Conservation (phyloP, 1,140 invertebrate genomes). For the Drosophila takahashii region DNA sequence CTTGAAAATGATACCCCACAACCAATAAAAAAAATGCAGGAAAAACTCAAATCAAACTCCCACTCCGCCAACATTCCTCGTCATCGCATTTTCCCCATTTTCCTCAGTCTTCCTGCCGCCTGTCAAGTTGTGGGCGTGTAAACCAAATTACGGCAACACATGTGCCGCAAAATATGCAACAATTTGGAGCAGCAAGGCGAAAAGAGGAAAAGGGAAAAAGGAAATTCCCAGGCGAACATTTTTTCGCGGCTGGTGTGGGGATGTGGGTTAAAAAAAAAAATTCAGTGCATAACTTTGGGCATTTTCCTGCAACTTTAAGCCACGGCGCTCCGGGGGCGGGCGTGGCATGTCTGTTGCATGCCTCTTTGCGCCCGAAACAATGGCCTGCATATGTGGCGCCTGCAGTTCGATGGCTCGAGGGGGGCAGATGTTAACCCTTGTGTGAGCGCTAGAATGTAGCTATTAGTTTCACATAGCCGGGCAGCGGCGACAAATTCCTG, state of each 20-base stretch:
- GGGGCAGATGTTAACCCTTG: conserved; percentile 17
- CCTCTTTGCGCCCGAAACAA: conserved; percentile 62
- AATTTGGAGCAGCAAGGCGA: conserved; percentile 47
- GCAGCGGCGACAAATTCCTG: conserved; percentile 69
- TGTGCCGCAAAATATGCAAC: conserved; percentile 72
- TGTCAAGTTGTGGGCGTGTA: conserved; percentile 61
- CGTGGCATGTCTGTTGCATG: conserved; percentile 65
- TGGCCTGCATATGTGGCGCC: conserved; percentile 62
- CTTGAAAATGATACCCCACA: not conserved
- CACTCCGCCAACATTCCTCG: conserved; percentile 14
- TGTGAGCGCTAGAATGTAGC: conserved; percentile 66
- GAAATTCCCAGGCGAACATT: conserved; percentile 6
- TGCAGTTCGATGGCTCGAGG: conserved; percentile 57
- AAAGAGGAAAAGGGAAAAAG: conserved; percentile 1
- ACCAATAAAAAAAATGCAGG: conserved; percentile 3
- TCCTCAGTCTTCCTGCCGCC: conserved; percentile 26
- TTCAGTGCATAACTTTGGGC: conserved; percentile 63
- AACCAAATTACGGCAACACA: conserved; percentile 72
- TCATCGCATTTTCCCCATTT: conserved; percentile 9
- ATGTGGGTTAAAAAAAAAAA: conserved; percentile 36
- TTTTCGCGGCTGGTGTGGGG: conserved; percentile 13
- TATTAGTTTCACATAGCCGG: conserved; percentile 73
- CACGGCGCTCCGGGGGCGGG: not conserved
- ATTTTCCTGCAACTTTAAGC: conserved; percentile 55
- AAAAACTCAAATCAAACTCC: conserved; percentile 31